These are phyloP conservation scores for Triops cancriformis DNA, from an alignment of 1,140 invertebrate genomes.

Conservation along the genomic window DNA sequence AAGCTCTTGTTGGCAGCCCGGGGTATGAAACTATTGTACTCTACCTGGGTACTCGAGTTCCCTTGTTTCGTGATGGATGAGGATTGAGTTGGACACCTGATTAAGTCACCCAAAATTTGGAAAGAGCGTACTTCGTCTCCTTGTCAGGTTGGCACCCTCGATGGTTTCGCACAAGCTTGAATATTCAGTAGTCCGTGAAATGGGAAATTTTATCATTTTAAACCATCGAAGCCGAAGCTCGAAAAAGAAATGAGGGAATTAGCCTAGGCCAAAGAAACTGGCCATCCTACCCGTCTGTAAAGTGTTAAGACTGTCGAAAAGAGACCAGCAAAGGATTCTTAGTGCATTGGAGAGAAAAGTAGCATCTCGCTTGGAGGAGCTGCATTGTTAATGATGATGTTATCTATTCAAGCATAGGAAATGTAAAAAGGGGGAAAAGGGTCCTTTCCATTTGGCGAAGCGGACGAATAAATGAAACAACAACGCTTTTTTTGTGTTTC, in stretches of 20 bases:
- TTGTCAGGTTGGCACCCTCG: background rate
- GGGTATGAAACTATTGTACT: background rate
- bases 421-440: background rate
- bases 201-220: slow-evolving; percentile 1
- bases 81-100: background rate
- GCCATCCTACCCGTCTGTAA: too few species aligned
- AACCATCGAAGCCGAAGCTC: background rate
- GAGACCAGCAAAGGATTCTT: background rate
- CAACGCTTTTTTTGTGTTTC: background rate
- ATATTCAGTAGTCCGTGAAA: slow-evolving; percentile 2
- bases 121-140: background rate
- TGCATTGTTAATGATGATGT: background rate
- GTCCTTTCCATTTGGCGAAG: background rate
- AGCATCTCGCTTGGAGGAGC: background rate
- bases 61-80: background rate
- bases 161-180: background rate
- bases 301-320: background rate
- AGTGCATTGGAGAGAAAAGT: background rate
- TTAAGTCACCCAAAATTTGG: background rate
- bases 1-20: background rate
- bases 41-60: background rate
- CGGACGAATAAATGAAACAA: background rate
- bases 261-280: too few species aligned
- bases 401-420: background rate
- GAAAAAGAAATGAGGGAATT: background rate